phyloP scores from a whole-genome alignment of 37 sponge, comb jelly and placozoan genomes.

The Aplysina aerophoba region DNA sequence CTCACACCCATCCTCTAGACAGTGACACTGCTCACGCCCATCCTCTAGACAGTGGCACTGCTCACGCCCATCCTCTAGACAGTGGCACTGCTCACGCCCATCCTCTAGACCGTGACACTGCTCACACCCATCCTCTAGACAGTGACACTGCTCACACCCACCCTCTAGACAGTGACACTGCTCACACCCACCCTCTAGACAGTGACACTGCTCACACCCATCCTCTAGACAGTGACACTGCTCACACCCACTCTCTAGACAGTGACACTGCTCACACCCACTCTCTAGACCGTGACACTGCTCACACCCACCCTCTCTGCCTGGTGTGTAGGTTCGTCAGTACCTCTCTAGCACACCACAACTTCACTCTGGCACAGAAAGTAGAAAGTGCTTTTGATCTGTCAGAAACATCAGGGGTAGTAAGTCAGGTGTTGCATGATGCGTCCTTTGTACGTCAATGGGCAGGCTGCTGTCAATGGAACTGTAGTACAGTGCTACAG shows the following conservation, averaged over 20 bases:
- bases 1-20: background rate
- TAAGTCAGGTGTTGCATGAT: background rate
- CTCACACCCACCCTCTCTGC: background rate
- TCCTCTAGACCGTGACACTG: too few relatives aligned
- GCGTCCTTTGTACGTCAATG: background rate
- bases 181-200: background rate
- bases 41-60: too few relatives aligned
- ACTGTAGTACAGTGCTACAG: too few relatives aligned
- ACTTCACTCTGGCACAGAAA: background rate
- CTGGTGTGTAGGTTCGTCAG: background rate
- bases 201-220: constrained; percentile 12
- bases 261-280: background rate
- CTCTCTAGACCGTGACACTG: too few relatives aligned
- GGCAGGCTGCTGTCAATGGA: too few relatives aligned
- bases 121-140: background rate
- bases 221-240: too few relatives aligned
- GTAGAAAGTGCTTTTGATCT: background rate
- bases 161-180: too few relatives aligned
- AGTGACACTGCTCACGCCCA: constrained; percentile 12
- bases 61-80: background rate
- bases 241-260: too few relatives aligned
- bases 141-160: constrained; percentile 12
- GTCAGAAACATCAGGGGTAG: background rate
- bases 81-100: constrained; percentile 12
- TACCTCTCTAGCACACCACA: background rate